These are phyloP conservation scores for Vannuccia rotundouncinata DNA, from an alignment of 2,888 invertebrate species.

Conservation along the genomic window DNA sequence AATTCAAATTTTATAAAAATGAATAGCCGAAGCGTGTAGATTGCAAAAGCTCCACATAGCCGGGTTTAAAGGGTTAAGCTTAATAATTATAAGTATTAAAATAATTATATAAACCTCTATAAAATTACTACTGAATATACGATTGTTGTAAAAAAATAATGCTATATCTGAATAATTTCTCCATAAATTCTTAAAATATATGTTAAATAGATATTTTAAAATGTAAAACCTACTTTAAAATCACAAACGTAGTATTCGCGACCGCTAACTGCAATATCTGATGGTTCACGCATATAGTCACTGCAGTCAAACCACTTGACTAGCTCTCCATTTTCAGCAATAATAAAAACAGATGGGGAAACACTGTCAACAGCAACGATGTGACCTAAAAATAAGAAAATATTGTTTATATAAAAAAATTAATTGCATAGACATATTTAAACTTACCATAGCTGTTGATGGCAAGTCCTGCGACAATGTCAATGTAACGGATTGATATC, in stretches of 20 bases:
- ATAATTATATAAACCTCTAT: too few relatives aligned
- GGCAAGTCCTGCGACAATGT: constrained; percentile 77
- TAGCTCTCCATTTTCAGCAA: constrained; percentile 82
- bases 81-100: too few relatives aligned
- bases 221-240: constrained; percentile 64
- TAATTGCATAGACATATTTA: background rate
- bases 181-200: too few relatives aligned
- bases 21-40: too few relatives aligned
- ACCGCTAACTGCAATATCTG: constrained; percentile 90
- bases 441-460: constrained; percentile 72
- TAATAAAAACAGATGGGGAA: constrained; percentile 87
- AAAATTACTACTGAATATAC: too few relatives aligned
- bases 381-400: constrained; percentile 56
- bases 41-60: too few relatives aligned
- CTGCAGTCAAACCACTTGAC: constrained; percentile 94
- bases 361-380: constrained; percentile 95
- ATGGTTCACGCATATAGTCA: constrained; percentile 92
- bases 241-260: constrained; percentile 83
- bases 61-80: too few relatives aligned
- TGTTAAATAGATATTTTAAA: background rate
- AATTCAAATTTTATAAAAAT: too few relatives aligned
- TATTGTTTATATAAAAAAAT: too few relatives aligned
- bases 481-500: constrained; percentile 66
- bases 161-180: too few relatives aligned
- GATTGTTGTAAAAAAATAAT: too few relatives aligned